Percentiles rank a stretch among this genome's conserved stretches.
These are phyloP conservation scores for Apeira syringaria DNA, from an alignment of 2,888 invertebrate genomes.

Conservation along the genomic window DNA sequence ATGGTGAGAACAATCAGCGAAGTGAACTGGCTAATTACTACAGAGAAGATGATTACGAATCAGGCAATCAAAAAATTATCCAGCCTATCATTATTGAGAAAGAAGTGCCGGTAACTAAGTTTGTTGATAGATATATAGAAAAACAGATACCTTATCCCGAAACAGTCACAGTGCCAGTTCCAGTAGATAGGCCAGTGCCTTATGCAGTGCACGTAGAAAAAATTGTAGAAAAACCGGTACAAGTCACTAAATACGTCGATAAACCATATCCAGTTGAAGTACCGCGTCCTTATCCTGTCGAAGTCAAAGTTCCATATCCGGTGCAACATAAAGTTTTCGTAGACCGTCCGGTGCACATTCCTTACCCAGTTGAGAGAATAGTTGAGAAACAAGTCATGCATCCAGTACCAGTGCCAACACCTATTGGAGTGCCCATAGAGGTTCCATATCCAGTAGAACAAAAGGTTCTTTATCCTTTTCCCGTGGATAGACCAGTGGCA, in stretches of 20 bases:
- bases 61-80: conserved; percentile 60
- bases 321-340: conserved; percentile 80
- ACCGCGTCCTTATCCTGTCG: conserved; percentile 78
- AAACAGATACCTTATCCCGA: conserved; percentile 72
- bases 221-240: conserved; percentile 79
- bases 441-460: conserved; percentile 64
- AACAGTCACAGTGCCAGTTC: conserved; percentile 59
- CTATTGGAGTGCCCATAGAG: conserved; percentile 65
- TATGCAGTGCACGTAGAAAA: conserved; percentile 76
- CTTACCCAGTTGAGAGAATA: conserved; percentile 75
- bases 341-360: conserved; percentile 74
- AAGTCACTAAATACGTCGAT: conserved; percentile 78
- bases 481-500: conserved; percentile 67
- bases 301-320: conserved; percentile 76
- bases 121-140: conserved; percentile 67
- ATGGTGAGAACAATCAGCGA: conserved; percentile 47
- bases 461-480: conserved; percentile 59
- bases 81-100: conserved; percentile 75
- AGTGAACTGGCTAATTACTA: conserved; percentile 52
- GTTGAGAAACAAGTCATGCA: conserved; percentile 77
- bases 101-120: conserved; percentile 73
- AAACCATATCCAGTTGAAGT: conserved; percentile 84
- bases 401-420: conserved; percentile 67
- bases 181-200: conserved; percentile 70
- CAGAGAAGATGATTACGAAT: conserved; percentile 37